phyloP scores from a whole-genome alignment of 2,113 vertebrate species.

The Crotophaga sulcirostris region DNA sequence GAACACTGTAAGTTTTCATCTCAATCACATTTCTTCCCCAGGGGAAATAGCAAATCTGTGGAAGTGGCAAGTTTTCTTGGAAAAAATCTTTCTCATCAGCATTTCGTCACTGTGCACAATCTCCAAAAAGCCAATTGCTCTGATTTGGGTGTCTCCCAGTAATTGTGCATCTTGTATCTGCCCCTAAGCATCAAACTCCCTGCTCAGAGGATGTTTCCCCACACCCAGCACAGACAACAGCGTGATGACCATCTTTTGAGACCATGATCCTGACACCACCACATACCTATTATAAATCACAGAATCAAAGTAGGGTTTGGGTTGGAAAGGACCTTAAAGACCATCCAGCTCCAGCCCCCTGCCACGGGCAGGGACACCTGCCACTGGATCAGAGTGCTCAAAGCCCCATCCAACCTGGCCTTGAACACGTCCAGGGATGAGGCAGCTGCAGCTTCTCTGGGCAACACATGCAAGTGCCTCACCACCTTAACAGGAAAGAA shows the following conservation, averaged over 20 bases:
- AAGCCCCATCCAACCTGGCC: too few relatives aligned
- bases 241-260: not conserved
- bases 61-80: not conserved
- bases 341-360: too few relatives aligned
- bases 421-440: too few relatives aligned
- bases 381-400: too few relatives aligned
- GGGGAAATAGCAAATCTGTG: not conserved
- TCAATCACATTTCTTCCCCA: not conserved
- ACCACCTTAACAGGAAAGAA: too few relatives aligned
- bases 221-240: not conserved
- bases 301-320: too few relatives aligned
- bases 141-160: not conserved
- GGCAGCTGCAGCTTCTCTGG: too few relatives aligned
- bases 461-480: too few relatives aligned
- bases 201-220: not conserved
- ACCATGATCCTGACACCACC: accelerated
- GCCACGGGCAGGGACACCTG: too few relatives aligned
- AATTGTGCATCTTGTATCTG: not conserved
- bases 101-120: not conserved
- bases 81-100: not conserved
- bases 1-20: not conserved
- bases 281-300: not conserved
- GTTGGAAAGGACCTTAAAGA: too few relatives aligned
- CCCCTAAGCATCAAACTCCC: not conserved
- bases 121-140: not conserved